Evolutionary conservation across 2,113 vertebrate genomes (phyloP).

Genomic region (Corythornis vintsioides): DNA sequence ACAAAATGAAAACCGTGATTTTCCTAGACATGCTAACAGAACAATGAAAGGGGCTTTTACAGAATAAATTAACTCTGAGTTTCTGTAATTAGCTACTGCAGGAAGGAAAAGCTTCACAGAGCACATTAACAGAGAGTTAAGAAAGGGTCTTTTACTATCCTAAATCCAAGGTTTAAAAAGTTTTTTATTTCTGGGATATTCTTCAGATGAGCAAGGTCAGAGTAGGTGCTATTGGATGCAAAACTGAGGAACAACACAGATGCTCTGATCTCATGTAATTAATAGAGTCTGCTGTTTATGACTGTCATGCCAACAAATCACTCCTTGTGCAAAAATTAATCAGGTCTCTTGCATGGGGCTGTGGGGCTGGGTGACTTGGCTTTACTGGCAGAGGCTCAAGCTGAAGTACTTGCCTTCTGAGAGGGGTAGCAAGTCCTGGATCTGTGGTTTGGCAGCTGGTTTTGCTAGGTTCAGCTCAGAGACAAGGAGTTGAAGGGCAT

Average conservation of each 20-base stretch:
- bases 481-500: neutral
- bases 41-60: conserved; percentile 34
- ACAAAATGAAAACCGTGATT: conserved; percentile 48
- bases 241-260: neutral
- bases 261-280: neutral
- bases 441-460: neutral
- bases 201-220: neutral
- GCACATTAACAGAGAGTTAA: neutral
- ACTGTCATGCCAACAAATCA: conserved; percentile 44
- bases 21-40: conserved; percentile 27
- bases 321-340: conserved; percentile 56
- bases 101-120: conserved; percentile 1
- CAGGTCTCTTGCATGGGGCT: neutral
- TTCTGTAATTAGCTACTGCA: conserved; percentile 28
- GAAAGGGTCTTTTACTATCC: neutral
- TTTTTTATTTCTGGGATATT: neutral
- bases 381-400: neutral
- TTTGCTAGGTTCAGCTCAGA: neutral
- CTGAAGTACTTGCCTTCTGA: neutral
- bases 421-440: neutral
- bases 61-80: conserved; percentile 36
- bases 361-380: neutral
- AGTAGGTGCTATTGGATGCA: neutral
- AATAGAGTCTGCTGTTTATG: conserved; percentile 46
- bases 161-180: neutral